These are phyloP conservation scores for Spongilla lacustris DNA, from an alignment of 37 sponge, comb jelly and placozoan genomes.

Conservation along the genomic window DNA sequence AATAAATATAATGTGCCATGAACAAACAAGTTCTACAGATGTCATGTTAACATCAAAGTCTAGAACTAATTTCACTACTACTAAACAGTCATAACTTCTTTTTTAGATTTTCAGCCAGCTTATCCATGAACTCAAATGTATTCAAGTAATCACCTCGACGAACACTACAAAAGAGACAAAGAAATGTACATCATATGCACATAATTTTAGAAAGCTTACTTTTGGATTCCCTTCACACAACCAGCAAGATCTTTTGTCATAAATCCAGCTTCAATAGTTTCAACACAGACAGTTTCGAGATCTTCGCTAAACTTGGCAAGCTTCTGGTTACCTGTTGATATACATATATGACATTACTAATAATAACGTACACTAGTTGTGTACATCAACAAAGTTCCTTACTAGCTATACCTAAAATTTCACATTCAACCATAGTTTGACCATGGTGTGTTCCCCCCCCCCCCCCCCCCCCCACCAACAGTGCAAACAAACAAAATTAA, in stretches of 20 bases:
- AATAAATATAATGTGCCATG: not conserved
- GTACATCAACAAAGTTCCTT: no score
- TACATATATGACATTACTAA: not conserved
- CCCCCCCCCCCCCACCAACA: no score
- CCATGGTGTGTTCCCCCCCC: no score
- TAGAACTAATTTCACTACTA: not conserved
- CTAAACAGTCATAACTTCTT: constrained; percentile 53
- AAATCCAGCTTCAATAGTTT: constrained; percentile 91
- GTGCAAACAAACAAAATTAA: no score
- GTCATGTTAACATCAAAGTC: not conserved
- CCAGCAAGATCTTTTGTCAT: constrained; percentile 96
- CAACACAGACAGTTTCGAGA: constrained; percentile 86
- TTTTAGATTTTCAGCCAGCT: constrained; percentile 86
- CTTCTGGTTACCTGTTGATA: constrained; percentile 48
- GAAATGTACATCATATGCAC: not conserved
- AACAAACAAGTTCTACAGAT: not conserved
- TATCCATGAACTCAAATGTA: constrained; percentile 95
- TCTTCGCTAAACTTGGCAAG: constrained; percentile 68
- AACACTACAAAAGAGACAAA: constrained; percentile 50
- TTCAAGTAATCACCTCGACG: constrained; percentile 86
- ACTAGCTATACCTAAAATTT: no score
- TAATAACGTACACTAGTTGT: no score
- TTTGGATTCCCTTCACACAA: constrained; percentile 81
- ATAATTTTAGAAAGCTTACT: not conserved
- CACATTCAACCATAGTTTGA: no score